These are phyloP conservation scores for Campoplex capitator DNA, from an alignment of 2,888 invertebrate species.

Conservation along the genomic window DNA sequence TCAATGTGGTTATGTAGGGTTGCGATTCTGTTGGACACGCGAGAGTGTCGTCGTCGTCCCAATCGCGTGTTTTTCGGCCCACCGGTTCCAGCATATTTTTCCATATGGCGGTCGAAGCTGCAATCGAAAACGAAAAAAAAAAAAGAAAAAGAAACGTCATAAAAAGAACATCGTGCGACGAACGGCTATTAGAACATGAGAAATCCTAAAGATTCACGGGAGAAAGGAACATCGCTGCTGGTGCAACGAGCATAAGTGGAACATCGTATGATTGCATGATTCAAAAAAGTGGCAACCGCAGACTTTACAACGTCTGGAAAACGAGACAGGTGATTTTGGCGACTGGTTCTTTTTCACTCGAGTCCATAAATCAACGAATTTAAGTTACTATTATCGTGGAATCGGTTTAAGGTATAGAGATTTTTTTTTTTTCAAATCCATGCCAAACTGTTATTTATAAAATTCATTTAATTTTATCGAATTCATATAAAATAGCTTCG, in stretches of 20 bases:
- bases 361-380: background rate
- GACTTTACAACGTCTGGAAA: conserved; percentile 26
- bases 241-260: conserved; percentile 31
- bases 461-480: background rate
- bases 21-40: conserved; percentile 85
- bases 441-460: background rate
- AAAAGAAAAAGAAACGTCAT: conserved; percentile 32
- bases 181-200: conserved; percentile 18
- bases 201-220: conserved; percentile 29
- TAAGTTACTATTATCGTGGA: background rate
- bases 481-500: background rate
- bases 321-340: conserved; percentile 4
- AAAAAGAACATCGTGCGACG: conserved; percentile 21
- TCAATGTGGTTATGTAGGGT: conserved; percentile 84
- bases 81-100: conserved; percentile 87
- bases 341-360: background rate
- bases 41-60: conserved; percentile 81
- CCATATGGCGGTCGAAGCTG: conserved; percentile 87
- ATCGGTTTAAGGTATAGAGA: background rate
- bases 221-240: conserved; percentile 20
- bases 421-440: background rate
- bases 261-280: background rate
- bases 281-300: background rate
- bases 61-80: conserved; percentile 84
- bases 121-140: conserved; percentile 80